Evolutionary conservation across 1,140 invertebrate genomes (phyloP), one percentile per base, ranked within the genome.

Genomic region (Drosophila nigrodunni): DNA sequence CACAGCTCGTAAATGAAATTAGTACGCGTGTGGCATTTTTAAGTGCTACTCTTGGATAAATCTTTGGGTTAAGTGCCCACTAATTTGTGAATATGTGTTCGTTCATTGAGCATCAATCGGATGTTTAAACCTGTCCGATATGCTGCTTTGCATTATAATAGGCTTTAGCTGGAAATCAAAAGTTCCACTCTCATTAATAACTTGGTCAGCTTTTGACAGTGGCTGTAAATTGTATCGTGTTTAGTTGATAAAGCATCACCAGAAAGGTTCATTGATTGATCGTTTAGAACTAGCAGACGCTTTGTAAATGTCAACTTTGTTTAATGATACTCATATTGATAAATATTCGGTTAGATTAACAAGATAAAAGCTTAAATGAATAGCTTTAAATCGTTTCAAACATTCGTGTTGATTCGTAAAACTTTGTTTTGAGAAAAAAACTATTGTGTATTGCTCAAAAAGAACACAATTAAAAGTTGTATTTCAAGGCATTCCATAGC

Each of bases 291-390:
- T 74, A 44, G 60, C 65, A n/a, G 67, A 49, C 67, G 58, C 71
- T 83, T 83, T 80, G 75, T 82, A 60, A 71, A 49, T 82, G 81
- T 80, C 76, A 83, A 76, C 54, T 66, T 72, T 68, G 58, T 57
- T 72, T 30, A 74, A 78, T 54, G 43, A 61, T 49, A 52, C 50
- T 55, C 39, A 46, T 69, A 64, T 65, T 65, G n/a, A 39, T 57
- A 44, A 8, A 34, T 47, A 21, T 43, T 18, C 15, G 15, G 8
- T 49, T 44, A 43, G 60, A 52, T 18, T 34, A 35, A 35, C 30
- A 13, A 41, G 54, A 57, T 60, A 61, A 61, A 47, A 35, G 30
- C n/a, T n/a, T 35, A 9, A 21, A 49, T 60, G n/a, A 54, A 25
- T 54, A 35, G 30, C 34, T 34, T 13, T 46, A 6, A 46, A 1